Evolutionary conservation across 2,113 vertebrate species (phyloP), one percentile per base, ranked within the genome.

Genomic region (Cephalopholis sonnerati): DNA sequence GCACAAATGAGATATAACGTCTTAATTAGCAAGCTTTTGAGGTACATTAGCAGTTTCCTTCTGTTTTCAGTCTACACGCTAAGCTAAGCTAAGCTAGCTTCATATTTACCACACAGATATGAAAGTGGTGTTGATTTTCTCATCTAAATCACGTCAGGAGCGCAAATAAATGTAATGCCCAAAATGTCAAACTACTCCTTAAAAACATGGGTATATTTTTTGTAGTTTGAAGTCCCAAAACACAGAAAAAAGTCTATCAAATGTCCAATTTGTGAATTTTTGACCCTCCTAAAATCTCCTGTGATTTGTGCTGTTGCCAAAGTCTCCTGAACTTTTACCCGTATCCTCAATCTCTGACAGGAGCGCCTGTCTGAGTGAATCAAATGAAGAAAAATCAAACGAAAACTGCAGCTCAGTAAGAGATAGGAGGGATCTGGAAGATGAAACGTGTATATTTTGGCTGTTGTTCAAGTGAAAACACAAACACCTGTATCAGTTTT

Each of bases 381-480:
- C 61, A 61, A 51, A 7, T 20, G 39, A 46, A 69, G 0, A 4
- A 27, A 50, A 20, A 41, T 57, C 1, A 46, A 51, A 32, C 7
- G 27, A 25, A 24, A 16, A 25, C 63, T 46, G 24, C 24, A 44
- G 36, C 61, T 67, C 12, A 13, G 50, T 18, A 24, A 58, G 29
- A 54, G 7, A 16, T 7, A 7, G 46, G 61, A 32, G 36, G 27
- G 77, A 27, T 53, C 59, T 57, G n/a, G 36, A 62, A 6, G 65
- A 39, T 27, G 39, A 57, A 50, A 36, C 24, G 15, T 79, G 24
- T 46, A 32, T 75, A 46, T 57, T 70, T 61, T 39, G 29, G 29
- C 16, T 55, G 25, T 50, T 73, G 57, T 77, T 11, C 63, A 36
- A 80, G 71, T 67, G 39, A 81, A 57, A 81, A 65, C 29, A 84